phyloP scores from a whole-genome alignment of 2,888 invertebrate genomes.

The Metellina segmentata region DNA sequence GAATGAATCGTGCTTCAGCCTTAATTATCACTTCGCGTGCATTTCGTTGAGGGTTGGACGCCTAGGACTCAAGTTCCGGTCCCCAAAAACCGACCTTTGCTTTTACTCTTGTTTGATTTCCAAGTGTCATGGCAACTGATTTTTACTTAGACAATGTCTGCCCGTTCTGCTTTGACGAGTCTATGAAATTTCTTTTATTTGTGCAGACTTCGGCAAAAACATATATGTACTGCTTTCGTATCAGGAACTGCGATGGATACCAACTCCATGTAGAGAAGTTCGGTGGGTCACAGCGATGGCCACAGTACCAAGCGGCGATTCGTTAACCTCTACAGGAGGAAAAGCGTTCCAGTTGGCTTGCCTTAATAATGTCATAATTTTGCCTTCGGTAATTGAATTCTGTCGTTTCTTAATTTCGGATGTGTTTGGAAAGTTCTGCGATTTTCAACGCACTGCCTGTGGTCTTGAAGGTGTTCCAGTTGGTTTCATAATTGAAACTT shows the following conservation, averaged over 20 bases:
- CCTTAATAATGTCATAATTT: neutral
- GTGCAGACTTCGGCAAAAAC: too few relatives aligned
- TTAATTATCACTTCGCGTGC: constrained; percentile 73
- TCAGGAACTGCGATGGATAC: too few relatives aligned
- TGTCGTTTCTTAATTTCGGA: neutral
- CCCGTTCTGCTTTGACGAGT: constrained; percentile 31
- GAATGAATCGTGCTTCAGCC: constrained; percentile 42
- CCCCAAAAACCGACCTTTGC: constrained; percentile 53
- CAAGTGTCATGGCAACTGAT: constrained; percentile 72
- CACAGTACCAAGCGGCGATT: too few relatives aligned
- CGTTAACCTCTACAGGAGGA: too few relatives aligned
- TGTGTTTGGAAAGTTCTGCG: too few relatives aligned
- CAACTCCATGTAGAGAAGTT: too few relatives aligned
- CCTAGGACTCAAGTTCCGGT: constrained; percentile 68
- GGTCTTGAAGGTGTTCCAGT: too few relatives aligned
- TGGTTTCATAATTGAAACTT: too few relatives aligned
- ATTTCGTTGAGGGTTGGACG: constrained; percentile 57
- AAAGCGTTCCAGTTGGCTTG: neutral
- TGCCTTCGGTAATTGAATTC: neutral
- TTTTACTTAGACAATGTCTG: constrained; percentile 32
- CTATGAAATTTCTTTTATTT: neutral
- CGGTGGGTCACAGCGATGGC: too few relatives aligned
- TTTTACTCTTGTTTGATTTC: constrained; percentile 71
- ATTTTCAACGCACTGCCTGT: too few relatives aligned
- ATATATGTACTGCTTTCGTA: too few relatives aligned